Evolutionary conservation across 2,888 invertebrate species (phyloP), one percentile per base, ranked within the genome.

Genomic region (Drosophila setosimentum): DNA sequence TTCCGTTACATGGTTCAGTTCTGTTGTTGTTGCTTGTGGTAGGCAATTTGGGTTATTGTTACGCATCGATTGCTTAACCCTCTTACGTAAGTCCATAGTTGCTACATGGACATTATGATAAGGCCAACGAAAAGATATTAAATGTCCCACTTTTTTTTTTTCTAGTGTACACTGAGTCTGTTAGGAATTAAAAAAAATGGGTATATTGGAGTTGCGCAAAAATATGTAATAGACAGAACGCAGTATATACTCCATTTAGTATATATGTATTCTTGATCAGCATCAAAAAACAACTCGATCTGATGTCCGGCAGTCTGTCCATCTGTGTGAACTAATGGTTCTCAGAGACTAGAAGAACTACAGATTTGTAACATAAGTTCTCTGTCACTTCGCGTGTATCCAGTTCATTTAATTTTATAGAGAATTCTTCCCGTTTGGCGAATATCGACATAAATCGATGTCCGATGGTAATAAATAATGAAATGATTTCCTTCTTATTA

Each of bases 51-150:
- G 82, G 79, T 80, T 80, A 80, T 81, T 80, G 79, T 81, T 78
- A 74, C 82, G 82, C 82, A 81, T 82, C 74, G 74, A 78, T 81
- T 81, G 78, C 73, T 68, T 67, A 79, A 77, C 77, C 77, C 63
- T 55, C 24, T 80, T 80, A 57, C 80, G 76, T 42, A 79, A 75
- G 48, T 62, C 55, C 30, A 48, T 27, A 57, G 32, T 64, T 65
- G 74, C 54, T 42, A 67, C 75, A 73, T 53, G 33, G 32, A 35
- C 63, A 54, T 51, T 64, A 42, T 58, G 78, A 81, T 68, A 81
- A 80, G 62, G 58, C 30, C 24, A 40, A 37, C n/a, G 35, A 27
- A 18, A 24, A 18, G 11, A 11, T n/a, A 35, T 45, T 24, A 64
- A 33, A 18, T 40, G 51, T 40, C 30, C 21, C 64, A 64, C 64